These are phyloP conservation scores for Corythoichthys intestinalis DNA, from an alignment of 2,113 vertebrate genomes.

Conservation along the genomic window DNA sequence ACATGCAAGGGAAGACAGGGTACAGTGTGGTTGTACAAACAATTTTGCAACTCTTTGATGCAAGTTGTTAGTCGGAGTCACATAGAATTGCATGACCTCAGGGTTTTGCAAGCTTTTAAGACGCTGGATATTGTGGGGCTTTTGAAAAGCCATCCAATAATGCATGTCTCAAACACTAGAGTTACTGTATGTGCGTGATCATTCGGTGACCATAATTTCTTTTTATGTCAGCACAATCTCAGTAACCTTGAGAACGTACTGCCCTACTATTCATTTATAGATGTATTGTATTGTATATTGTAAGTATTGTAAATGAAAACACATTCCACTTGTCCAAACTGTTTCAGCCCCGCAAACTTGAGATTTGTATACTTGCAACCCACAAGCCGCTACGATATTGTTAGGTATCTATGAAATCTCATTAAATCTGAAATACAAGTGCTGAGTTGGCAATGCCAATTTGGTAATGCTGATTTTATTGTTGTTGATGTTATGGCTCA, in stretches of 20 bases:
- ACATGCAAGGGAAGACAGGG: conserved; percentile 28
- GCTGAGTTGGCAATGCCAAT: background rate
- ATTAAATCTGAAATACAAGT: background rate
- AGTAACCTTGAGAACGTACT: conserved; percentile 20
- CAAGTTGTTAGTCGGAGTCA: conserved; percentile 31
- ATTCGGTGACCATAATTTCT: conserved; percentile 7
- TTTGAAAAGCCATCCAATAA: conserved; percentile 51
- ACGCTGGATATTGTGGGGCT: conserved; percentile 45
- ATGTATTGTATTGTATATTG: background rate
- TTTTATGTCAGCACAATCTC: conserved; percentile 11
- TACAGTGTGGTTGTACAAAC: conserved; percentile 48
- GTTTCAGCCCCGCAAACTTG: background rate
- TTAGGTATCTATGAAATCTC: background rate
- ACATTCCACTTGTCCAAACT: background rate
- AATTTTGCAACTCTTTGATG: conserved; percentile 44
- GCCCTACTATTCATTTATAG: conserved; percentile 5
- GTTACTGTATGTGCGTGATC: conserved; percentile 23
- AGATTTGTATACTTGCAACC: background rate
- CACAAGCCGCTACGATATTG: background rate
- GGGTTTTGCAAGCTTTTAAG: conserved; percentile 51
- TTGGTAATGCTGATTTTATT: background rate
- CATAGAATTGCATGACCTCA: conserved; percentile 39
- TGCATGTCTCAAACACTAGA: conserved; percentile 24
- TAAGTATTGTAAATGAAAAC: background rate
- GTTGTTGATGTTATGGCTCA: background rate